Conservation (phyloP, 2,888 invertebrate species). For the Zygothrica quintamaculata region DNA sequence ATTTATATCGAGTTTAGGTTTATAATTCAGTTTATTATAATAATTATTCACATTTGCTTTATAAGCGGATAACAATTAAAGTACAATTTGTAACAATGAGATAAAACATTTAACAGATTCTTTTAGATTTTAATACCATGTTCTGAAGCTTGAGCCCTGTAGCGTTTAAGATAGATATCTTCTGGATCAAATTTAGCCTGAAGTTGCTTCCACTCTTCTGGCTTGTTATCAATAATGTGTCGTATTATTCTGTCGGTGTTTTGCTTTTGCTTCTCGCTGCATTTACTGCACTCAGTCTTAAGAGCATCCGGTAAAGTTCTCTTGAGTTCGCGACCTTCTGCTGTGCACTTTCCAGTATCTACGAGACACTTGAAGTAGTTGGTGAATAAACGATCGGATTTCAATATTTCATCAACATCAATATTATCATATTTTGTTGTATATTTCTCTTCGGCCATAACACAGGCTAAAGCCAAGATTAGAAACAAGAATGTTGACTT, state of each 20-base stretch:
- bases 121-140: constrained; percentile 84
- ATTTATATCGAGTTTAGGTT: too few species aligned
- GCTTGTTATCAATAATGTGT: constrained; percentile 88
- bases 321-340: constrained; percentile 89
- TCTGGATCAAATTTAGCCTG: constrained; percentile 89
- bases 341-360: constrained; percentile 87
- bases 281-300: constrained; percentile 88
- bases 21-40: too few species aligned
- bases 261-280: constrained; percentile 87
- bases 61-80: too few species aligned
- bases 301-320: constrained; percentile 90
- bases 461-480: constrained; percentile 81
- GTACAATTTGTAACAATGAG: too few species aligned
- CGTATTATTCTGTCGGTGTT: constrained; percentile 88
- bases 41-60: too few species aligned
- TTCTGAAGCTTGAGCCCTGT: constrained; percentile 86
- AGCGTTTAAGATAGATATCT: constrained; percentile 88
- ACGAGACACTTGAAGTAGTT: constrained; percentile 88
- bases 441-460: constrained; percentile 86
- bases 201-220: constrained; percentile 87
- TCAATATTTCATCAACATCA: constrained; percentile 88
- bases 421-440: constrained; percentile 89
- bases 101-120: too few species aligned
- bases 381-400: constrained; percentile 87
- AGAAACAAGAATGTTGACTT: constrained; percentile 54